Base-by-base conservation (phyloP, 1,140 invertebrate species). In the Chionoecetes opilio region DNA sequence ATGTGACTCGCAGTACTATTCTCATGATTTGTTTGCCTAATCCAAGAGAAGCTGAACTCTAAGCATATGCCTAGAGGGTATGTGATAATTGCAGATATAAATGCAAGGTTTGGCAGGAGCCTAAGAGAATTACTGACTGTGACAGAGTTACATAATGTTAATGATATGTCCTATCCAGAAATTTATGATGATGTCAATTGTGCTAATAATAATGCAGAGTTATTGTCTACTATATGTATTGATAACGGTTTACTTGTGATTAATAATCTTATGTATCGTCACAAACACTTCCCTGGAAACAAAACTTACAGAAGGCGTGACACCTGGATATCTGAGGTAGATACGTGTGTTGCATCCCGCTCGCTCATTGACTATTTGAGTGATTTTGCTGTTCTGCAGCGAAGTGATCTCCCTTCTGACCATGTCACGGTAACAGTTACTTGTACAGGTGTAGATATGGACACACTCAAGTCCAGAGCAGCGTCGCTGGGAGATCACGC, bases 331-430 rank as follows among this genome's bases (percentile, higher is more conserved):
- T 87, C 86, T 6, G 86, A 29, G 32, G 17, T 87, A 37, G n/a
- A 32, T 5, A 32, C 38, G 3, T 32, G 89, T 46, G 89, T 53
- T 9, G 46, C 86, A 32, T 88, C 86, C 8, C 34, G 9, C 3
- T 32, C 31, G 3, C 41, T n/a, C n/a, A n/a, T n/a, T 91, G 89
- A 31, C 32, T 91, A 29, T 34, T 91, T 38, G 37, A 91, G 89
- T 29, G 41, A 91, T 21, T 91, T 91, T 53, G 5, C 89, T 29
- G 89, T 46, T 11, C n/a, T 91, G n/a, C 34, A 41, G 89, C 37
- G 89, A 91, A 21, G 89, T 91, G 38, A 91, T 63, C 89, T 91
- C 32, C 89, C 89, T n/a, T 91, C 89, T 9, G 89, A 91, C 29
- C 89, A 91, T 41, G 89, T 41, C 89, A 21, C 37, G 17, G 89